phyloP scores from a whole-genome alignment of 2,113 vertebrate species.

The Perca fluviatilis region DNA sequence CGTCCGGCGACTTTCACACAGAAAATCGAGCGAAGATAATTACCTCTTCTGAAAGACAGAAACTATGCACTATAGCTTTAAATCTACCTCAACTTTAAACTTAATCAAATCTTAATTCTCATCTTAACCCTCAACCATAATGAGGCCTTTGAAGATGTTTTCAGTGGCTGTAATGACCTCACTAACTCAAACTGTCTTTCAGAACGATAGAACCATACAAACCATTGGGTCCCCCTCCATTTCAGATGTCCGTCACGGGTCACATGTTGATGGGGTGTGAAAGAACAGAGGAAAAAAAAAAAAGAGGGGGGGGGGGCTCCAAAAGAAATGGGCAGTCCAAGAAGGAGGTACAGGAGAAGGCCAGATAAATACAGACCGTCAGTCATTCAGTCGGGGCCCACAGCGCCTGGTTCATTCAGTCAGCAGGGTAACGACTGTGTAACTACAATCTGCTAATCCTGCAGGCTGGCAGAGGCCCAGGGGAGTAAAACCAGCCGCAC shows the following conservation, averaged over 20 bases:
- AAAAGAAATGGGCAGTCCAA: background rate
- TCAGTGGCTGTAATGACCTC: background rate
- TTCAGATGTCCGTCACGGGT: conserved; percentile 35
- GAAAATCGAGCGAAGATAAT: too few relatives aligned
- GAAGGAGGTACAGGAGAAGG: conserved; percentile 13
- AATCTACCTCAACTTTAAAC: conserved; percentile 5
- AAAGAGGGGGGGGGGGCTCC: background rate
- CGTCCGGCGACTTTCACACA: too few relatives aligned
- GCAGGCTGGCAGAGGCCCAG: conserved; percentile 45
- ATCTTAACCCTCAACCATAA: background rate
- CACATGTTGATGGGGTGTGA: background rate
- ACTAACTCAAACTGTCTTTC: conserved; percentile 2
- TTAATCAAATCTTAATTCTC: conserved; percentile 2
- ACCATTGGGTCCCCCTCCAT: background rate
- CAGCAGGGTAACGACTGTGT: conserved; percentile 55
- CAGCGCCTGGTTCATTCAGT: conserved; percentile 42
- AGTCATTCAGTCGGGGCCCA: background rate
- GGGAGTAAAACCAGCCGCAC: conserved; percentile 52
- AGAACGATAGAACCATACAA: background rate
- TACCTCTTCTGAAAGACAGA: too few relatives aligned
- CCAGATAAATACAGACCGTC: conserved; percentile 1
- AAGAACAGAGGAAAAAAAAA: background rate
- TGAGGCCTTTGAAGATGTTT: conserved; percentile 2
- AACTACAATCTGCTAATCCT: conserved; percentile 64
- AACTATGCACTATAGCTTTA: background rate